A percentile compares a stretch with the other conserved stretches of the same genome.
Evolutionary conservation across 2,113 vertebrate genomes (phyloP).

Genomic region (Brachyhypopomus occidentalis): DNA sequence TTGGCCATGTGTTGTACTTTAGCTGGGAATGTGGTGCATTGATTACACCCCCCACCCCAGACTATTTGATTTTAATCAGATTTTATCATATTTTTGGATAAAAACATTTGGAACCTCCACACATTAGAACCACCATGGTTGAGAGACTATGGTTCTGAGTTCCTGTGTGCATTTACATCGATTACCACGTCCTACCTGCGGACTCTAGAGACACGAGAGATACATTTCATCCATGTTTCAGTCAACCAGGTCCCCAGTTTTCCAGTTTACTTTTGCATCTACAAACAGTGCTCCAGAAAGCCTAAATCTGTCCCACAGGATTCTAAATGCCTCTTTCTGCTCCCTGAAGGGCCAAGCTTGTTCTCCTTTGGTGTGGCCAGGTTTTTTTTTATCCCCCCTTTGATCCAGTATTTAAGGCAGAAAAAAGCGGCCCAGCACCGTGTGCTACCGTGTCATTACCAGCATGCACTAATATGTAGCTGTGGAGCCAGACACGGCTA

Average conservation of each 20-base stretch:
- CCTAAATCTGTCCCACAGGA: background rate
- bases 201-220: too few species aligned
- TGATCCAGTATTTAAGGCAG: slow-evolving; percentile 60
- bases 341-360: slow-evolving; percentile 9
- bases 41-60: background rate
- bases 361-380: slow-evolving; percentile 15
- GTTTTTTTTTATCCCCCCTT: slow-evolving; percentile 44
- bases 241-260: too few species aligned
- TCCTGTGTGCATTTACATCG: too few species aligned
- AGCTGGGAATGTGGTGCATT: background rate
- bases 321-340: slow-evolving; percentile 11
- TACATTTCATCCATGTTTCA: too few species aligned
- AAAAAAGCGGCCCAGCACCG: slow-evolving; percentile 60
- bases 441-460: slow-evolving; percentile 70
- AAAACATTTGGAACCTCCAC: too few species aligned
- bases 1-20: background rate
- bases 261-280: too few species aligned
- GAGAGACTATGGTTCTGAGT: too few species aligned
- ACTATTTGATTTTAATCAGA: too few species aligned
- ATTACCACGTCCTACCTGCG: too few species aligned
- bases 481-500: slow-evolving; percentile 26
- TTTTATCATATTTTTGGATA: too few species aligned
- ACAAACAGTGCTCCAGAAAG: too few species aligned
- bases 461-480: slow-evolving; percentile 53
- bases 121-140: too few species aligned